Conservation (phyloP, 1,140 invertebrate species). For the Trachymyrmex septentrionalis region DNA sequence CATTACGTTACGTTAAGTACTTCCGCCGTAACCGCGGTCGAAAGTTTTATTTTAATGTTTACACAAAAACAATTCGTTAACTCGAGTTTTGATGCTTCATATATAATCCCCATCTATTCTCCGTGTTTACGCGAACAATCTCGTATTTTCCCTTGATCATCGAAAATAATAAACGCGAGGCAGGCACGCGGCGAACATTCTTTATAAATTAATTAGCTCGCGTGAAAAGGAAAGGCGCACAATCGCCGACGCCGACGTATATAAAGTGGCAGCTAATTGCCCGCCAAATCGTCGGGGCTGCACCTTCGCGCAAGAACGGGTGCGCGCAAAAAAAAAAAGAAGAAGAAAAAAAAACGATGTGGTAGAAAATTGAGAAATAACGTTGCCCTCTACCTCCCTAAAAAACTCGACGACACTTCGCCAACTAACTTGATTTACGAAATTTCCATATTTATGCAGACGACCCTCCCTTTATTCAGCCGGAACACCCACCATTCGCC, state of each 20-base stretch:
- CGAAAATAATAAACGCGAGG: slow-evolving; percentile 38
- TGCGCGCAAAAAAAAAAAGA: not conserved
- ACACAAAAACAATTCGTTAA: not conserved
- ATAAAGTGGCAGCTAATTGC: slow-evolving; percentile 55
- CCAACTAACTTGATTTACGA: slow-evolving; percentile 72
- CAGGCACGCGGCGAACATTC: slow-evolving; percentile 8
- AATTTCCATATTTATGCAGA: slow-evolving; percentile 75
- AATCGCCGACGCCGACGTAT: slow-evolving; percentile 17
- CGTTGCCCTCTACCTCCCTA: slow-evolving; percentile 54
- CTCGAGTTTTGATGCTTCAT: not conserved
- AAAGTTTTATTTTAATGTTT: not conserved
- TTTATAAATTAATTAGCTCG: slow-evolving; percentile 59
- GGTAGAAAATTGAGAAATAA: slow-evolving; percentile 62
- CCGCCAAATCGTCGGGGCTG: slow-evolving; percentile 33
- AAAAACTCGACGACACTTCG: slow-evolving; percentile 68
- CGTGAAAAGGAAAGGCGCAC: slow-evolving; percentile 28
- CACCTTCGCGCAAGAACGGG: not conserved
- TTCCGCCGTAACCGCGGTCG: not conserved
- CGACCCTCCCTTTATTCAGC: slow-evolving; percentile 38
- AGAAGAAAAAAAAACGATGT: slow-evolving; percentile 18
- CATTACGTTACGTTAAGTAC: not conserved
- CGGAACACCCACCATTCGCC: slow-evolving; percentile 32
- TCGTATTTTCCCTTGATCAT: not conserved
- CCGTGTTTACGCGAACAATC: slow-evolving; percentile 1
- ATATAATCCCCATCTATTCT: slow-evolving; percentile 10